These are phyloP conservation scores for Pangasius macronema DNA, from an alignment of 2,797 vertebrate species.

Conservation along the genomic window DNA sequence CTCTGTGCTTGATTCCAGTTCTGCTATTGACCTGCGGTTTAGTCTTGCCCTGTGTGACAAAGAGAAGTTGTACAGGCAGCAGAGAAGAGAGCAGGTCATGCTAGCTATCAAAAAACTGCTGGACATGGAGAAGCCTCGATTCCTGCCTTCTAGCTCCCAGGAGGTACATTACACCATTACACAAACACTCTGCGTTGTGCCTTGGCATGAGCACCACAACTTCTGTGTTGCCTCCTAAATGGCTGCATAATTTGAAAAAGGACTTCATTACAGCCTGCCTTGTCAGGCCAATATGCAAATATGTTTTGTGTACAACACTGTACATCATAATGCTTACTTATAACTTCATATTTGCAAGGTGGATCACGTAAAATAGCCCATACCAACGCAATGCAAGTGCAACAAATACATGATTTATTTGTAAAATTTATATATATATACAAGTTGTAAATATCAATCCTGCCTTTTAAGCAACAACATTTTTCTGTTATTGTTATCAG, in stretches of 20 bases:
- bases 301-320: neutral
- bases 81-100: slow-evolving; percentile 83
- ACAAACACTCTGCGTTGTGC: neutral
- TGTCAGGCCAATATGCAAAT: neutral
- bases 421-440: neutral
- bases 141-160: slow-evolving; percentile 75
- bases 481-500: neutral
- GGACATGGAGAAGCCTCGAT: slow-evolving; percentile 79
- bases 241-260: neutral
- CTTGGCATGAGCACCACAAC: neutral
- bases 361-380: too few species aligned
- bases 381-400: neutral
- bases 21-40: slow-evolving; percentile 89
- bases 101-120: slow-evolving; percentile 89
- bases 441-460: neutral
- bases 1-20: slow-evolving; percentile 68
- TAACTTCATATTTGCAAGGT: neutral
- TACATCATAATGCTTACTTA: neutral
- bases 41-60: slow-evolving; percentile 91
- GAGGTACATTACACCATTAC: slow-evolving; percentile 70
- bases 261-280: neutral
- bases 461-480: neutral
- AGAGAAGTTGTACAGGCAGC: slow-evolving; percentile 88
- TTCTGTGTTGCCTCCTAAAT: neutral
- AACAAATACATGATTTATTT: neutral